phyloP scores from a whole-genome alignment of 37 sponge, comb jelly and placozoan genomes.

The Axinella damicornis region DNA sequence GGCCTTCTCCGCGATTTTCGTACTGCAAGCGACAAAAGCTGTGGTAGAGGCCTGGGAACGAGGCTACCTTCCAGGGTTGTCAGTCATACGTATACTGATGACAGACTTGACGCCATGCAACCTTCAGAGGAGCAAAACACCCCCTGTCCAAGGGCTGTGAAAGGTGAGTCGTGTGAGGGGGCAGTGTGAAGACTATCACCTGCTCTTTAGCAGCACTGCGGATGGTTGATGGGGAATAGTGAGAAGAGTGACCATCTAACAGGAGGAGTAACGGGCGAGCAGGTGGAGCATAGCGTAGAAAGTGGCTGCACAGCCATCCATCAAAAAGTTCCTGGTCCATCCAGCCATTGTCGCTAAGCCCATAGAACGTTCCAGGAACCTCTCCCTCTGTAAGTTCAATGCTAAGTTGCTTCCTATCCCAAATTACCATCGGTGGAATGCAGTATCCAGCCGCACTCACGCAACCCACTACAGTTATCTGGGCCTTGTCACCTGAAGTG shows the following conservation, averaged over 20 bases:
- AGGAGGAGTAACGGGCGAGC: slow-evolving; percentile 12
- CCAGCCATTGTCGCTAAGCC: slow-evolving; percentile 52
- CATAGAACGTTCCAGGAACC: slow-evolving; percentile 57
- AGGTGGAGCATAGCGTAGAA: slow-evolving; percentile 25
- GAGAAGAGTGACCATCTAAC: slow-evolving; percentile 47
- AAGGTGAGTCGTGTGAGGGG: slow-evolving; percentile 53
- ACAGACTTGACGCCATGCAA: slow-evolving; percentile 24
- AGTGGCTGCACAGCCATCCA: slow-evolving; percentile 28
- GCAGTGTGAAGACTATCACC: slow-evolving; percentile 23
- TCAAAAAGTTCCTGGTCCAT: neutral
- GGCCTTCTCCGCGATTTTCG: no score
- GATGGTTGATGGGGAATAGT: no score
- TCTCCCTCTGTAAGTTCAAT: slow-evolving; percentile 26
- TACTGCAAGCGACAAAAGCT: no score
- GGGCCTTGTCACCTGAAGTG: slow-evolving; percentile 10
- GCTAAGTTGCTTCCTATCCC: neutral
- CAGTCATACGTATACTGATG: slow-evolving; percentile 9
- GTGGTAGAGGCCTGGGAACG: no score
- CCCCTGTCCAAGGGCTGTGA: slow-evolving; percentile 54
- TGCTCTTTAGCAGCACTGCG: neutral
- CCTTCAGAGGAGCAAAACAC: slow-evolving; percentile 20
- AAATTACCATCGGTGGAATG: slow-evolving; percentile 51
- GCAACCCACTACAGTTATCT: slow-evolving; percentile 52
- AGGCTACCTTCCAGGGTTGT: slow-evolving; percentile 15
- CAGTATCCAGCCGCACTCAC: slow-evolving; percentile 38